Percentiles rank a stretch among this genome's conserved stretches.
phyloP scores from a whole-genome alignment of 2,113 vertebrate genomes.

The Stigmatopora argus region DNA sequence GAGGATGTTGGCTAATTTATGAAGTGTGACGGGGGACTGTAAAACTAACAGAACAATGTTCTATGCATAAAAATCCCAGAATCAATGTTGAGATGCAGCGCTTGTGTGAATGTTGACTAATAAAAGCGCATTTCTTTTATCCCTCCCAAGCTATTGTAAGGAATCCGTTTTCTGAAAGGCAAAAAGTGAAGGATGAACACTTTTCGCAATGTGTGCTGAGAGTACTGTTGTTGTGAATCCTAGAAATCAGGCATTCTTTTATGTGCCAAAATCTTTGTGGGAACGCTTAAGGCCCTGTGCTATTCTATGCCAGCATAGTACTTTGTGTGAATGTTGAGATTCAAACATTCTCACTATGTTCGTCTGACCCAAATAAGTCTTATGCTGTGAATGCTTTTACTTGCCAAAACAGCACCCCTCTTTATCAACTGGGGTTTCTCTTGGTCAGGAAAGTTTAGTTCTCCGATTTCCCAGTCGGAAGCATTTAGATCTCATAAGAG shows the following conservation, averaged over 20 bases:
- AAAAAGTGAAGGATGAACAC: not conserved
- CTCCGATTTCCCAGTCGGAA: not conserved
- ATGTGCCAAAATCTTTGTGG: not conserved
- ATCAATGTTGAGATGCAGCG: not conserved
- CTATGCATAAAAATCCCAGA: not conserved
- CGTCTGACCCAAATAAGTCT: not conserved
- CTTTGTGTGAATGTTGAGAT: not conserved
- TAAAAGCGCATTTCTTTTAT: too few relatives aligned
- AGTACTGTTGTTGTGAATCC: not conserved
- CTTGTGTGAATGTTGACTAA: not conserved
- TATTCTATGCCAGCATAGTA: not conserved
- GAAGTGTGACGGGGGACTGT: not conserved
- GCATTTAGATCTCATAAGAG: too few relatives aligned
- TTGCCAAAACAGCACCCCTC: not conserved
- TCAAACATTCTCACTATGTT: not conserved
- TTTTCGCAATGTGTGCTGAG: too few relatives aligned
- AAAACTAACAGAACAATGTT: not conserved
- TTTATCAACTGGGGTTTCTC: not conserved
- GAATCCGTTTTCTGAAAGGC: too few relatives aligned
- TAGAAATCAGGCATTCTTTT: not conserved
- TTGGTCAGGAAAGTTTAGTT: not conserved
- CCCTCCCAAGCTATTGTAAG: too few relatives aligned
- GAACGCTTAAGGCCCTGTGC: not conserved
- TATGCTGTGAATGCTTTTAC: not conserved
- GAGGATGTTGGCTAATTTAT: conserved; percentile 19